Percentiles rank a stretch among this genome's conserved stretches.
phyloP scores from a whole-genome alignment of 2,888 invertebrate genomes.

The Torymus texanus region DNA sequence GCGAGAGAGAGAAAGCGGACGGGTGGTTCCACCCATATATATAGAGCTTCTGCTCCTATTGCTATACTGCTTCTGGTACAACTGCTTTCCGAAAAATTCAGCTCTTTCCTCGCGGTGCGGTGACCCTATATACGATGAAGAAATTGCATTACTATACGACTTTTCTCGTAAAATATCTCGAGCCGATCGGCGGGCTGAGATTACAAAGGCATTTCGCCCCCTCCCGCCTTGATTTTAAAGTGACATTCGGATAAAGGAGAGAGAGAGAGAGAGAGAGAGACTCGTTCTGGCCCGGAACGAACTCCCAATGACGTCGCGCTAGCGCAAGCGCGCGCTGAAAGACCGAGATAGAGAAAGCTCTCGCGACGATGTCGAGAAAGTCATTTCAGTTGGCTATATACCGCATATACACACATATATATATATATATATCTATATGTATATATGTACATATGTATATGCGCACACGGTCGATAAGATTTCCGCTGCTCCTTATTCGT shows the following conservation, averaged over 20 bases:
- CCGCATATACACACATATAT: not conserved
- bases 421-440: too few relatives aligned
- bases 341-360: not conserved
- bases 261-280: not conserved
- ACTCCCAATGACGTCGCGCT: conserved; percentile 25
- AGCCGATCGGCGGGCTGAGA: conserved; percentile 48
- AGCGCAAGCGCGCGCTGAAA: not conserved
- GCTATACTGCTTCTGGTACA: too few relatives aligned
- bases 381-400: conserved; percentile 18
- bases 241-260: conserved; percentile 26
- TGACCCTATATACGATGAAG: conserved; percentile 21
- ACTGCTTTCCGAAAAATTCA: conserved; percentile 35
- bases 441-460: not conserved
- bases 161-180: conserved; percentile 62
- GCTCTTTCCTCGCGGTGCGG: not conserved
- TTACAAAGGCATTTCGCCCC: conserved; percentile 46
- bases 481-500: conserved; percentile 5
- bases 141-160: conserved; percentile 59
- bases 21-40: not conserved
- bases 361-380: conserved; percentile 27
- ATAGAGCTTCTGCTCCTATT: not conserved
- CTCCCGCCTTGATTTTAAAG: conserved; percentile 43
- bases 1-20: conserved; percentile 1
- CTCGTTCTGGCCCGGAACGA: conserved; percentile 7
- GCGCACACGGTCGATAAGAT: conserved; percentile 33